phyloP scores from a whole-genome alignment of 2,888 invertebrate genomes.

The Phengaris arion region DNA sequence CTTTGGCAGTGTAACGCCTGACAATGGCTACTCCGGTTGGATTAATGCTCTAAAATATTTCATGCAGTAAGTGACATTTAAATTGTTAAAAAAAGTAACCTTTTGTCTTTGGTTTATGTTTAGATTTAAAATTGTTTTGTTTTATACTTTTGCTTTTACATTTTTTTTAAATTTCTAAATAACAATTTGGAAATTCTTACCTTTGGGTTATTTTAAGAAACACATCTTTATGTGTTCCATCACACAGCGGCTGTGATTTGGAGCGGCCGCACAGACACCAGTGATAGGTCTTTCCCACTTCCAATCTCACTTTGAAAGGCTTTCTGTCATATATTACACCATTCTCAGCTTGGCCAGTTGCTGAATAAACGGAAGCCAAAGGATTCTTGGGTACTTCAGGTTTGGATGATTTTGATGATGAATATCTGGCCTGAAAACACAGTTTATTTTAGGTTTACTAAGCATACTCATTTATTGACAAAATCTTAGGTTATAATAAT shows the following conservation, averaged over 20 bases:
- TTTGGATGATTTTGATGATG: constrained; percentile 63
- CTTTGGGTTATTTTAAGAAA: constrained; percentile 86
- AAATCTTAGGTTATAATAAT: background rate
- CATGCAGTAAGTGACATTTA: no score
- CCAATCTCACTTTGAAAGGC: constrained; percentile 88
- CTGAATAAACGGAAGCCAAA: constrained; percentile 80
- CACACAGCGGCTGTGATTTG: constrained; percentile 95
- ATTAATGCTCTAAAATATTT: no score
- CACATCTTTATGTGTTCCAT: constrained; percentile 91
- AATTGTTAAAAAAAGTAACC: no score
- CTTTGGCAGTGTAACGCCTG: no score
- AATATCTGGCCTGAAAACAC: constrained; percentile 54
- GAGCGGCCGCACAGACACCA: constrained; percentile 98
- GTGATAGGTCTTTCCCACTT: constrained; percentile 87
- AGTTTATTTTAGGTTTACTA: background rate
- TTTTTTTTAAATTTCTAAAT: no score
- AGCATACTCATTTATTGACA: constrained; percentile 8
- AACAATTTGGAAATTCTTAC: constrained; percentile 50
- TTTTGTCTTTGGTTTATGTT: no score
- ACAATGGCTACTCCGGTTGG: no score
- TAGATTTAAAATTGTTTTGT: no score
- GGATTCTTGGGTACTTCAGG: constrained; percentile 84
- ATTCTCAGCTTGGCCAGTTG: constrained; percentile 82
- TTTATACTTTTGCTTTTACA: no score
- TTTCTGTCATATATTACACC: constrained; percentile 92